phyloP scores from a whole-genome alignment of 1,140 invertebrate species.

The Brachionus manjavacas region DNA sequence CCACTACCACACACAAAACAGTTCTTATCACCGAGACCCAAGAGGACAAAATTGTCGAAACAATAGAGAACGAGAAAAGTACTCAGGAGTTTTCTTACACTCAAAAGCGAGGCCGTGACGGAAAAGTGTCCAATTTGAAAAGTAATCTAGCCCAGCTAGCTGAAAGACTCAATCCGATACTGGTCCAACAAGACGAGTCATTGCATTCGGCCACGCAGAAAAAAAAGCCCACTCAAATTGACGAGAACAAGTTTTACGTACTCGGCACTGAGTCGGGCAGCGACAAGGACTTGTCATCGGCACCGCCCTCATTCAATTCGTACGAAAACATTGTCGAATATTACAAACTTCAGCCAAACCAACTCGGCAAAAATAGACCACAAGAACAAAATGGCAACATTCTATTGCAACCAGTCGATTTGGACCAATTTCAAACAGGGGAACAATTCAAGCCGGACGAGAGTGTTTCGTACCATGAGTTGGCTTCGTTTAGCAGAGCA shows the following conservation, averaged over 20 bases:
- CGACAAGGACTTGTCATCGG: background rate
- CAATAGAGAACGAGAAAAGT: slow-evolving; percentile 19
- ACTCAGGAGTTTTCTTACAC: background rate
- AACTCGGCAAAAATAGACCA: background rate
- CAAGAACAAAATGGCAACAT: background rate
- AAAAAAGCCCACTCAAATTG: background rate
- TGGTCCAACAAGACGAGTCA: background rate
- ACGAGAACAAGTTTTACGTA: background rate
- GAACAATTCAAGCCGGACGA: slow-evolving; percentile 8
- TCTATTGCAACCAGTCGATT: background rate
- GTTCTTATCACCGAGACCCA: slow-evolving; percentile 3
- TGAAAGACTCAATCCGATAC: background rate
- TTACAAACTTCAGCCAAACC: slow-evolving; percentile 7
- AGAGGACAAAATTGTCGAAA: slow-evolving; percentile 16
- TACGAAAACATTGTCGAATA: slow-evolving; percentile 3
- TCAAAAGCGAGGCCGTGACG: background rate
- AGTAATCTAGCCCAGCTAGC: background rate
- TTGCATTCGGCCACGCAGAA: background rate
- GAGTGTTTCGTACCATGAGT: background rate
- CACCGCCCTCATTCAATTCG: background rate
- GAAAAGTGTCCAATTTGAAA: slow-evolving; percentile 8
- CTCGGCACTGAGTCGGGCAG: background rate
- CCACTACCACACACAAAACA: background rate
- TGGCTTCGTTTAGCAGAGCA: background rate
- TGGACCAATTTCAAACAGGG: background rate